Base-by-base conservation (phyloP, 2,888 invertebrate genomes). In the Orthosia incerta region DNA sequence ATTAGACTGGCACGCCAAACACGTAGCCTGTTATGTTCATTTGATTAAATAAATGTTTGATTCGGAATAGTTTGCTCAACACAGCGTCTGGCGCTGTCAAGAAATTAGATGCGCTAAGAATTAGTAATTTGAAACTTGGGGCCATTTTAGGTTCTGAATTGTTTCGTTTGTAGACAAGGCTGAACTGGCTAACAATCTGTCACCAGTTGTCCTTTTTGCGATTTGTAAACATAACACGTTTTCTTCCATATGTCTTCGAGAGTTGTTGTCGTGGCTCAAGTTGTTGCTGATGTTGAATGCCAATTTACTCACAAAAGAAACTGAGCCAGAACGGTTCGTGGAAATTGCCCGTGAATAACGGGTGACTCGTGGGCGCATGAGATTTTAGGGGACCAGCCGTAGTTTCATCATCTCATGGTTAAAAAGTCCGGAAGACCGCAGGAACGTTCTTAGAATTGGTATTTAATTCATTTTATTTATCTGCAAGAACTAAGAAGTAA, bases 1-100 rank as follows among this genome's bases (percentile, higher is more conserved):
- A 94, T 93, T 91, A 93, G 90, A 88, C 83, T 81, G 86, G 90
- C 86, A 91, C 88, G 89, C 91, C 75, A 86, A 87, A 88, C 93
- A 93, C 93, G 93, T 92, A 90, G 86, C 88, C 88, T 88, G 89
- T 92, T 92, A 93, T 93, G 90, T 91, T 91, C 92, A 91, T 92
- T 92, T 91, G 90, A 93, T 93, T 93, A 92, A 92, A 93, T 91
- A 90, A 92, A 92, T 92, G 89, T 89, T 91, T 88, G 90, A 90
- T 88, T 89, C 85, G 70, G 84, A 91, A 91, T 90, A 90, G 91
- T 91, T 91, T 83, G 80, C 85, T 74, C 76, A 86, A 83, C 79
- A 84, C 77, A 83, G 83, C 75, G 76, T 67, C 83, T 76, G 74
- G 71, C 65, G 60, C 67, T 73, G 80, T 84, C 84, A 84, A 85